Conservation (phyloP, 2,888 invertebrate genomes). For the Lasius platythorax region DNA sequence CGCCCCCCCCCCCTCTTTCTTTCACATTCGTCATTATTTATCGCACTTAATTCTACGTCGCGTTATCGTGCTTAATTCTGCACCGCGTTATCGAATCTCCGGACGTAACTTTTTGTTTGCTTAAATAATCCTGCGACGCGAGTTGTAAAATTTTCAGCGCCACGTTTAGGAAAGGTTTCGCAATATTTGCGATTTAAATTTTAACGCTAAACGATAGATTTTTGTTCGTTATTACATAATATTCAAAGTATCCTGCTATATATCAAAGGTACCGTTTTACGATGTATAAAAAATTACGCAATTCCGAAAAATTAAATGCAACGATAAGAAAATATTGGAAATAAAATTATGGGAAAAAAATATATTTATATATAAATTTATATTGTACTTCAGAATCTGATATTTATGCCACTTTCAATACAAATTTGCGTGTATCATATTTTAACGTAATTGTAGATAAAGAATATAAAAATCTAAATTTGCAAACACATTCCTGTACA, state of each 20-base stretch:
- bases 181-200: not conserved
- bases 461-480: not conserved
- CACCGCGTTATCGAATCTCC: not conserved
- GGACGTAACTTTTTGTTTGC: slow-evolving; percentile 32
- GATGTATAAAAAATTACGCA: not conserved
- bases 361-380: not conserved
- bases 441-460: not conserved
- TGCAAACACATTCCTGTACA: not conserved
- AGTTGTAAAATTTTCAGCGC: slow-evolving; percentile 23
- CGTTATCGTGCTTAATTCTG: slow-evolving; percentile 2
- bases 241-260: not conserved
- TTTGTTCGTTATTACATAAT: not conserved
- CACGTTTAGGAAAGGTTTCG: not conserved
- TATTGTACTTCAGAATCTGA: not conserved
- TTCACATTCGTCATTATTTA: not conserved
- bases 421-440: not conserved
- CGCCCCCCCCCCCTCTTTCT: not conserved
- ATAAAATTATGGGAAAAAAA: not conserved
- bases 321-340: not conserved
- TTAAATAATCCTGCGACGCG: not conserved
- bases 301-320: not conserved
- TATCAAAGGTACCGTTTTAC: not conserved
- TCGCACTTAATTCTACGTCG: not conserved
- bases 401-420: not conserved
- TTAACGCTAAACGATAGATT: not conserved